Percentiles rank a stretch among this genome's conserved stretches.
Evolutionary conservation across 1,140 invertebrate genomes (phyloP).

Genomic region (Magallana angulata): DNA sequence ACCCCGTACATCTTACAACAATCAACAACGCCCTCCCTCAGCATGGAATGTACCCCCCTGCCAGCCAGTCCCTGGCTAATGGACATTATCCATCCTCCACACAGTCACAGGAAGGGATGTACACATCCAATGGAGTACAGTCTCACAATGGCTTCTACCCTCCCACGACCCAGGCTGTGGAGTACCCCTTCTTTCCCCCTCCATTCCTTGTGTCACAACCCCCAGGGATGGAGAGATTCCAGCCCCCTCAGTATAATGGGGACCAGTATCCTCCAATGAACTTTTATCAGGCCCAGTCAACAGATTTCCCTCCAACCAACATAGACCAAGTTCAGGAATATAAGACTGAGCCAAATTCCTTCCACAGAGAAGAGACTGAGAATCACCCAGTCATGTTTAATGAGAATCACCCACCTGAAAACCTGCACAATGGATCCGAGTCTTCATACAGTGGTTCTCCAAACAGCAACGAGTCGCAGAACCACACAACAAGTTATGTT

Average conservation of each 20-base stretch:
- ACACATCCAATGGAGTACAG: neutral
- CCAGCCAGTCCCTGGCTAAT: neutral
- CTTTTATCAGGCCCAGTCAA: constrained; percentile 43
- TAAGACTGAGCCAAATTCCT: constrained; percentile 30
- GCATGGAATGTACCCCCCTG: neutral
- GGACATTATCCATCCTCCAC: neutral
- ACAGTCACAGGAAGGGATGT: neutral
- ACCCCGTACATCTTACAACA: neutral
- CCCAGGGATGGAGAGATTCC: constrained; percentile 39
- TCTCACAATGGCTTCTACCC: neutral
- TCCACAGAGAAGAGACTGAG: neutral
- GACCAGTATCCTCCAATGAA: constrained; percentile 11
- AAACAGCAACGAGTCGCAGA: neutral
- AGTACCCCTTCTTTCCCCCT: constrained; percentile 9
- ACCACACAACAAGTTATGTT: constrained; percentile 29
- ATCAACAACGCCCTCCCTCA: neutral
- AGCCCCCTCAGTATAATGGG: neutral
- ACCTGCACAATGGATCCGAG: neutral
- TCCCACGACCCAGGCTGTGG: neutral
- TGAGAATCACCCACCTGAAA: neutral
- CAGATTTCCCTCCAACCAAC: constrained; percentile 21
- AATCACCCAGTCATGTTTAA: neutral
- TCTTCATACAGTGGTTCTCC: neutral
- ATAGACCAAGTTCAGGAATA: constrained; percentile 37
- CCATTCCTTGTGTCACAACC: neutral